phyloP scores from a whole-genome alignment of 2,797 vertebrate genomes.

The Hephaestus fuliginosus region DNA sequence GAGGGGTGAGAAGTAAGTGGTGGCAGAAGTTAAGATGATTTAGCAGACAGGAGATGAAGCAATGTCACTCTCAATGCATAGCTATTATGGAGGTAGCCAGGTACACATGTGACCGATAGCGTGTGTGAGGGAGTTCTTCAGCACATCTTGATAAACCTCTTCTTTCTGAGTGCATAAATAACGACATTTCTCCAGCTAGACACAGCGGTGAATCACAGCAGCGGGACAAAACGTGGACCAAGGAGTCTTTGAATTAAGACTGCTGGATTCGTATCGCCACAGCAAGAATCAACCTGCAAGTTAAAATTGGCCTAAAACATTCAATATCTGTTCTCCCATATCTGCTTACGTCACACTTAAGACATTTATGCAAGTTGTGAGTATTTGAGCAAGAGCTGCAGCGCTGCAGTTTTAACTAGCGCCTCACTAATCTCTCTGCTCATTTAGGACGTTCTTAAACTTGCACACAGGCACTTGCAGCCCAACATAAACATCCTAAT shows the following conservation, averaged over 20 bases:
- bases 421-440: slow-evolving; percentile 45
- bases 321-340: neutral
- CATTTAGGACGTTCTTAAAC: slow-evolving; percentile 60
- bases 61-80: slow-evolving; percentile 55
- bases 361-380: neutral
- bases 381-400: slow-evolving; percentile 20
- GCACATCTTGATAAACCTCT: slow-evolving; percentile 25
- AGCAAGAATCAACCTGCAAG: neutral
- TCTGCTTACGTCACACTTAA: neutral
- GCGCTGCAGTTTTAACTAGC: slow-evolving; percentile 14
- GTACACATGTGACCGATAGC: slow-evolving; percentile 7
- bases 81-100: slow-evolving; percentile 51
- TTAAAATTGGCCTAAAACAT: slow-evolving; percentile 4
- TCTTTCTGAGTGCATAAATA: slow-evolving; percentile 10
- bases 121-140: slow-evolving; percentile 21
- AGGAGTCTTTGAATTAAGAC: slow-evolving; percentile 1
- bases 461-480: slow-evolving; percentile 43
- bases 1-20: slow-evolving; percentile 48
- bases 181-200: neutral
- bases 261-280: neutral
- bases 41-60: slow-evolving; percentile 60
- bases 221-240: neutral
- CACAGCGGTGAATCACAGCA: slow-evolving; percentile 10
- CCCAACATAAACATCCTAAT: slow-evolving; percentile 73
- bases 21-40: slow-evolving; percentile 65